Conservation (phyloP, 1,140 invertebrate genomes). For the Anoplolepis gracilipes region DNA sequence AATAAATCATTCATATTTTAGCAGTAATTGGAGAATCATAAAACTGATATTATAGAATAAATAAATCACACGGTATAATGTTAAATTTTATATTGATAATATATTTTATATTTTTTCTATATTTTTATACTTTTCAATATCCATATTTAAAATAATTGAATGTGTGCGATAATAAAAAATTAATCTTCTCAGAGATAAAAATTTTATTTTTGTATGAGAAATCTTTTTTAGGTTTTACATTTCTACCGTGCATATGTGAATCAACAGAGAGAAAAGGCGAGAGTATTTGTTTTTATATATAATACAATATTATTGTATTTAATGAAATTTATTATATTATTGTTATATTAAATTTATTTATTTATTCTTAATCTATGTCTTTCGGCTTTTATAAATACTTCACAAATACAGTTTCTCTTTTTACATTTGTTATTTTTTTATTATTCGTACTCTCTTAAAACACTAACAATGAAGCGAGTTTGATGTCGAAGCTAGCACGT, state of each 20-base stretch:
- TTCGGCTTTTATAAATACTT: no score
- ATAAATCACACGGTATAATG: neutral
- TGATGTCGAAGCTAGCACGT: neutral
- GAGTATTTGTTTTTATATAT: neutral
- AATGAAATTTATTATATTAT: neutral
- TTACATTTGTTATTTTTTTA: neutral
- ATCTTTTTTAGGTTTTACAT: no score
- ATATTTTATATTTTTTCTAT: neutral
- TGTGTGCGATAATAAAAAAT: no score
- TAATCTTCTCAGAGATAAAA: no score
- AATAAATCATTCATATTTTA: slow-evolving; percentile 14
- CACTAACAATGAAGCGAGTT: neutral
- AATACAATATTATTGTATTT: no score
- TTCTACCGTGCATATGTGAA: no score
- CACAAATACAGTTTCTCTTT: no score
- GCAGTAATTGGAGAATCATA: neutral
- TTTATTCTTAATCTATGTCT: no score
- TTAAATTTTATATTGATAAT: neutral
- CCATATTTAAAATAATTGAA: neutral
- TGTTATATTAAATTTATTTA: neutral
- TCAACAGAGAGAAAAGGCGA: no score
- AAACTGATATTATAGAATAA: neutral
- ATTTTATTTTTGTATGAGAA: no score
- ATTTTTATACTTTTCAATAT: neutral
- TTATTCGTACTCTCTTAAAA: neutral